These are phyloP conservation scores for Gallinago jamesoni DNA, from an alignment of 2,113 vertebrate genomes.

Conservation along the genomic window DNA sequence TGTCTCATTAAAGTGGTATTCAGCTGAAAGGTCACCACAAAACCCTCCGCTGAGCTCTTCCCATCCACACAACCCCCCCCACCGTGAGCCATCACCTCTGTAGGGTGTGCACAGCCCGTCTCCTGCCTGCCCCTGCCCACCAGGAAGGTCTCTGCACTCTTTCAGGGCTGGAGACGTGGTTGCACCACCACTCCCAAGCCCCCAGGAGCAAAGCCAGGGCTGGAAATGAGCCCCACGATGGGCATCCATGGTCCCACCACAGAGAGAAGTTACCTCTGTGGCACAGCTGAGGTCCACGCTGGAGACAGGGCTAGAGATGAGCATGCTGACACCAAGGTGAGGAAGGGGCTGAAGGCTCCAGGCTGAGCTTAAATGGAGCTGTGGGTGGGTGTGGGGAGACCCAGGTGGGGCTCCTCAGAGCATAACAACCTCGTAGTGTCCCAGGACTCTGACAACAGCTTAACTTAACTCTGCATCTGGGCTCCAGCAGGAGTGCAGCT, in stretches of 20 bases:
- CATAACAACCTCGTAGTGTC: accelerated
- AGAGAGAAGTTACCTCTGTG: background rate
- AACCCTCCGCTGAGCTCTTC: background rate
- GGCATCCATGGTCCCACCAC: background rate
- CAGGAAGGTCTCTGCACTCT: too few relatives aligned
- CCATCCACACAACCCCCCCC: too few relatives aligned
- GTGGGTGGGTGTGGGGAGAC: background rate
- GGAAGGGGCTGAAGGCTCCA: background rate
- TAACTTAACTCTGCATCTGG: accelerated
- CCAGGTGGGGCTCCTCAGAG: background rate
- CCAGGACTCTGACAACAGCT: too few relatives aligned
- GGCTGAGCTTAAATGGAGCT: background rate
- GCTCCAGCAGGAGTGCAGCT: background rate
- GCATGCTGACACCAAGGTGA: accelerated
- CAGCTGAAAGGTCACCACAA: background rate
- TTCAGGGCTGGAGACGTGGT: background rate
- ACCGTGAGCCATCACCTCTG: accelerated
- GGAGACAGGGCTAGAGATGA: accelerated
- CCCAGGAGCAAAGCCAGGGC: background rate
- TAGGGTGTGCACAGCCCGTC: background rate
- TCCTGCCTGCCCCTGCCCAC: background rate
- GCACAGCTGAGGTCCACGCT: accelerated
- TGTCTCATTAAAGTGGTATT: background rate
- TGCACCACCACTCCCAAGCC: accelerated
- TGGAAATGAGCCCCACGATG: accelerated